Base-by-base conservation (phyloP, 2,113 vertebrate species). In the Arvicanthis niloticus region DNA sequence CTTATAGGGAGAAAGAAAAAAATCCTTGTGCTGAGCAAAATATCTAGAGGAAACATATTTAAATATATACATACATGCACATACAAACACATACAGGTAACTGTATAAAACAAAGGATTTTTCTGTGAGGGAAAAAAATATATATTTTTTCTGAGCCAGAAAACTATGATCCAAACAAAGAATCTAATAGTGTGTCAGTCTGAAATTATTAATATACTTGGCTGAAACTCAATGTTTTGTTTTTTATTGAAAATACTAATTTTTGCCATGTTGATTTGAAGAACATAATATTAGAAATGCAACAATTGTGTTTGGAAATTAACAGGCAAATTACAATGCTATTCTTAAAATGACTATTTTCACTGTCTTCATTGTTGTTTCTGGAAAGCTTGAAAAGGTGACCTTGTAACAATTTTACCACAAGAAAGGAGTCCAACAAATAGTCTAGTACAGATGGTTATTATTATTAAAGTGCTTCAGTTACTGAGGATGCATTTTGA, bases 381-480 rank as follows among this genome's bases (percentile, higher is more conserved):
- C 31, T 40, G 34, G 75, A 88, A 81, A 70, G 15, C 34, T 95
- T 94, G 10, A 51, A 89, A 95, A 85, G 70, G 65, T 95, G 58
- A 96, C 26, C 42, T 95, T 68, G 48, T n/a, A 88, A 45, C 51
- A 67, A 86, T 92, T 91, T 95, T 81, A 88, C 85, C 26, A 80
- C 8, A 80, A 81, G 76, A 95, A 88, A 85, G 40, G 45, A 65
- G 5, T 81, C 62, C 80, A 72, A 88, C 40, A 90, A 96, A 81
- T 22, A 29, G 37, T 91, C 68, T 88, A 88, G 88, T 62, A 88
- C 76, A 95, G 91, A 93, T 92, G 68, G 42, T 17, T 92, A 58
- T 75, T 96, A 58, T 91, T 95, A 93, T 77, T 77, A 81, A 12
- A 10, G 51, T 56, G 51, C 51, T 90, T 96, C 29, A 73, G 76